Percentiles rank a stretch among this genome's conserved stretches.
Conservation (phyloP, 2,113 vertebrate genomes). For the Prunella himalayana region DNA sequence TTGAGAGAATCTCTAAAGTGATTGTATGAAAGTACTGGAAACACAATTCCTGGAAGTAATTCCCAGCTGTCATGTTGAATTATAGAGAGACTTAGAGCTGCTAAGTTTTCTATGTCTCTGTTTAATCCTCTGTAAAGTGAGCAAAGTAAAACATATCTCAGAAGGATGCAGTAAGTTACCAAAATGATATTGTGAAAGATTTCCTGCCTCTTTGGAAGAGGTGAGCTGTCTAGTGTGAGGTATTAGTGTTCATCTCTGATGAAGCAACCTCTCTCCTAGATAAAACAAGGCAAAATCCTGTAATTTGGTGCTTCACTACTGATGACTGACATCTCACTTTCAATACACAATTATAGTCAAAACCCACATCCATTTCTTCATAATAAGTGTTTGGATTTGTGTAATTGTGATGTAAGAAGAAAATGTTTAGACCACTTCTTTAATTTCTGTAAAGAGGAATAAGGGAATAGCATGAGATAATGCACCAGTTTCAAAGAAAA, state of each 20-base stretch:
- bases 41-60: neutral
- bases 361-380: constrained; percentile 53
- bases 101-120: constrained; percentile 3
- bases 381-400: constrained; percentile 21
- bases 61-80: constrained; percentile 38
- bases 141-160: constrained; percentile 7
- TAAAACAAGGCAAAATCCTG: constrained; percentile 8
- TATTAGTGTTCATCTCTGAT: neutral
- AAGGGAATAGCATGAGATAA: neutral
- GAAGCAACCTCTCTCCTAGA: neutral
- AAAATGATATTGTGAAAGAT: constrained; percentile 47
- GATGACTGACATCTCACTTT: constrained; percentile 5
- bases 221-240: neutral
- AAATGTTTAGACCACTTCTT: constrained; percentile 30
- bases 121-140: constrained; percentile 25
- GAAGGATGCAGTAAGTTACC: constrained; percentile 6
- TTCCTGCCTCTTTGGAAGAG: neutral
- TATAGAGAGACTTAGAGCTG: neutral
- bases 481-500: neutral
- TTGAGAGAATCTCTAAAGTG: neutral
- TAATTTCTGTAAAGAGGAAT: constrained; percentile 38
- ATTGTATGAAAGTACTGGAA: neutral
- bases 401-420: constrained; percentile 32
- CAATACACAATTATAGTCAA: constrained; percentile 25
- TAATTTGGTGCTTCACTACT: neutral